Base-by-base conservation (phyloP, 2,113 vertebrate species). In the Heterotilapia buettikoferi region DNA sequence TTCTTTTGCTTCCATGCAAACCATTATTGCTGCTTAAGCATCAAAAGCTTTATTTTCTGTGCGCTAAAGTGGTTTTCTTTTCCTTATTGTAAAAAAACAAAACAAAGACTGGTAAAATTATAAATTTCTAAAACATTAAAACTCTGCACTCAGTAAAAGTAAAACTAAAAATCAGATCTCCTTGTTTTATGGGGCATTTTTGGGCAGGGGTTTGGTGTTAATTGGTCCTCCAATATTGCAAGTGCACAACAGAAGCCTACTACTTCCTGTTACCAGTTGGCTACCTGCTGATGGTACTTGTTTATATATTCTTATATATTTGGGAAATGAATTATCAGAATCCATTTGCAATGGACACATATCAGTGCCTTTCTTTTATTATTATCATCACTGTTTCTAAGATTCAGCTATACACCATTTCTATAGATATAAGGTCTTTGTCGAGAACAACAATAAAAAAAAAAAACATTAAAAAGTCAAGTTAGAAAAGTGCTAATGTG, bases 401-500 rank as follows among this genome's bases (percentile, higher is more conserved):
- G 36, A 54, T 82, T 53, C 6, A 38, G 16, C 45, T 40, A 40
- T 79, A 6, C 33, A 82, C 53, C 45, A 19, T 88, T 90, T 86
- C 47, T 76, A 63, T 89, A 88, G 38, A 90, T 31, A 80, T 88
- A 38, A 81, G 82, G 84, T 93, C 86, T 90, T 93, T 89, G 92
- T 87, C 8, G 11, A 66, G 45, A 78, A 52, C 16, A 78, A 78
- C 18, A 78, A 78, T 31, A 45, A 18, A 36, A 53, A 91, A 85
- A 19, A 91, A 81, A 89, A 85, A n/a, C 56, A 88, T 82, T 33
- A 91, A 83, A 93, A 92, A 90, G 91, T 93, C 90, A 84, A 92
- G 92, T 88, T 88, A 76, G 82, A 92, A 87, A 93, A 79, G 93
- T 91, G 95, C 92, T 96, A 96, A 96, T 95, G 95, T 93, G 94